These are phyloP conservation scores for Nymphalis c-album DNA, from an alignment of 2,888 invertebrate genomes.

Conservation along the genomic window DNA sequence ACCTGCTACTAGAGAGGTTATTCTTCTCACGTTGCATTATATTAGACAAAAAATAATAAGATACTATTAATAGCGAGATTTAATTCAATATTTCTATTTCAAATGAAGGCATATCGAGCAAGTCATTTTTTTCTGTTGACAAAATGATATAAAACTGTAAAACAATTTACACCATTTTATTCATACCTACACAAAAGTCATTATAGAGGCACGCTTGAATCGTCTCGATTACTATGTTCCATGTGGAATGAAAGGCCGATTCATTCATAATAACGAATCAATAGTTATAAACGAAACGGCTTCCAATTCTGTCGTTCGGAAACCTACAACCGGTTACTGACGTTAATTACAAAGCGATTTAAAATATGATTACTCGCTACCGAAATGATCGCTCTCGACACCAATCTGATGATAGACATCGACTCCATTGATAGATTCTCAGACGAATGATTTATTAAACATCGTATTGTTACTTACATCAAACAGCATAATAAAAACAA, in stretches of 20 bases:
- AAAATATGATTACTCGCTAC: constrained; percentile 75
- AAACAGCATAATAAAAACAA: constrained; percentile 22
- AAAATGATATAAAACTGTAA: background rate
- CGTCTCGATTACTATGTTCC: constrained; percentile 56
- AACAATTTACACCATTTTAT: constrained; percentile 1
- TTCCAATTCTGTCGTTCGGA: constrained; percentile 64
- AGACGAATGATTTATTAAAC: constrained; percentile 63
- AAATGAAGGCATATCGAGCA: background rate
- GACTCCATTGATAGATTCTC: constrained; percentile 68
- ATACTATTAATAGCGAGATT: background rate
- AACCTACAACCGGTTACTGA: constrained; percentile 64
- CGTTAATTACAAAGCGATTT: constrained; percentile 76
- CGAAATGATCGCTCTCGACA: constrained; percentile 65
- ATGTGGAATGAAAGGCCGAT: constrained; percentile 68
- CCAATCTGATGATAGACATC: constrained; percentile 58
- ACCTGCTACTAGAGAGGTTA: constrained; percentile 49
- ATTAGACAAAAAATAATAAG: constrained; percentile 17
- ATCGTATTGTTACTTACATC: constrained; percentile 28
- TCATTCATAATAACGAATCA: constrained; percentile 77
- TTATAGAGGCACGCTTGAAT: constrained; percentile 59
- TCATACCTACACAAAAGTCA: constrained; percentile 42
- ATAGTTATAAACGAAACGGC: constrained; percentile 56
- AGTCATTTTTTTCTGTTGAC: too few species aligned
- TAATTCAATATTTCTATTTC: background rate
- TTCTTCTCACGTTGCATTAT: constrained; percentile 37